Evolutionary conservation across 2,113 vertebrate species (phyloP).

Genomic region (Crotalus horridus): DNA sequence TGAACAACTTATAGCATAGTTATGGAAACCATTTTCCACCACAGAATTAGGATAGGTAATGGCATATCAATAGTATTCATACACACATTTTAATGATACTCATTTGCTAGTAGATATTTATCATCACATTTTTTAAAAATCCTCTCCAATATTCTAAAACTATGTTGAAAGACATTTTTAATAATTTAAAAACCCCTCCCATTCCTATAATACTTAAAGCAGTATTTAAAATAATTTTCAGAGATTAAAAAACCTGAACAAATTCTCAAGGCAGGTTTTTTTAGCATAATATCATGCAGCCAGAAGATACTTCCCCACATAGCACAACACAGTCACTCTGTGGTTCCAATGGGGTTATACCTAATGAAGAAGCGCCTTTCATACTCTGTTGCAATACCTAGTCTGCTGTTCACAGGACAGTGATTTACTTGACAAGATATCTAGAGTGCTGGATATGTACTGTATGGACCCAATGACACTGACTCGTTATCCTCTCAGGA

Average conservation of each 20-base stretch:
- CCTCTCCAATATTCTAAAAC: background rate
- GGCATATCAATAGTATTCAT: background rate
- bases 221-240: background rate
- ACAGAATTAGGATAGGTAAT: background rate
- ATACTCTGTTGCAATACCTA: background rate
- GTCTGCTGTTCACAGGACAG: background rate
- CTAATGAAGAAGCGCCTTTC: background rate
- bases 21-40: background rate
- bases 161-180: background rate
- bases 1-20: background rate
- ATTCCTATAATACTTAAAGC: background rate
- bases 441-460: background rate
- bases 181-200: background rate
- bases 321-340: background rate
- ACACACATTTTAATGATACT: background rate
- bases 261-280: background rate
- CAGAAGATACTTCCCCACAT: background rate
- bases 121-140: background rate
- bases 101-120: background rate
- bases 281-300: background rate
- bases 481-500: background rate
- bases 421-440: background rate
- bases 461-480: background rate
- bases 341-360: background rate
- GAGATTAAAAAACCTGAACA: background rate